A percentile compares a stretch with the other conserved stretches of the same genome.
Evolutionary conservation across 2,888 invertebrate genomes (phyloP).

Genomic region (Epicampocera succincta): DNA sequence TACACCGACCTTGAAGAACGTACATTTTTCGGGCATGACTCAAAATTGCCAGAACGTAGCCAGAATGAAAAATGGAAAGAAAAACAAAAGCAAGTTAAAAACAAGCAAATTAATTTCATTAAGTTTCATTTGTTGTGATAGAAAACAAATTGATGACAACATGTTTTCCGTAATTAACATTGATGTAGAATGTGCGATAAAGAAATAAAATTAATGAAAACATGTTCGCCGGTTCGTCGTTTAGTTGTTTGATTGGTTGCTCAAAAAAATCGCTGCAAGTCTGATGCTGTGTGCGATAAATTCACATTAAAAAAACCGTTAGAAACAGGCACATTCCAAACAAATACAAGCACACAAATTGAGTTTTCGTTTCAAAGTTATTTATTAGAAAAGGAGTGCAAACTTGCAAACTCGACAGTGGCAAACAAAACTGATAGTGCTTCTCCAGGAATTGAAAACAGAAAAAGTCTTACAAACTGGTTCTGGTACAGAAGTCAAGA

Average conservation of each 20-base stretch:
- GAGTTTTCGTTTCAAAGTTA: background rate
- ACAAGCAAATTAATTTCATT: constrained; percentile 46
- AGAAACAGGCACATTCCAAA: background rate
- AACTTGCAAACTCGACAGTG: constrained; percentile 15
- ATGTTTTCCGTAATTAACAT: constrained; percentile 62
- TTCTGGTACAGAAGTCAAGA: too few species aligned
- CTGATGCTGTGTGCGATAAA: constrained; percentile 35
- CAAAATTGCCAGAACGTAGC: too few species aligned
- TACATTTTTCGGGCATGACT: too few species aligned
- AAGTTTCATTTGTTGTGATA: constrained; percentile 55
- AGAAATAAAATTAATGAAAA: constrained; percentile 42
- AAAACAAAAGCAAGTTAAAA: constrained; percentile 8
- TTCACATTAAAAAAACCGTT: constrained; percentile 25
- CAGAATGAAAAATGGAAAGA: background rate
- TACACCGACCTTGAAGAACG: background rate
- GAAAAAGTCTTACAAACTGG: too few species aligned
- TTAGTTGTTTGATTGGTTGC: background rate
- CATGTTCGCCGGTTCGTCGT: constrained; percentile 44
- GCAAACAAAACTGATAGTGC: background rate
- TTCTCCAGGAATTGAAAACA: too few species aligned
- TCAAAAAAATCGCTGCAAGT: background rate
- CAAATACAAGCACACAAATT: background rate
- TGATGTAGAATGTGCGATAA: constrained; percentile 56
- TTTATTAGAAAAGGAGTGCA: background rate
- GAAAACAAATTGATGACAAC: constrained; percentile 66